phyloP scores from a whole-genome alignment of 1,140 invertebrate species.

The Nasonia giraulti region DNA sequence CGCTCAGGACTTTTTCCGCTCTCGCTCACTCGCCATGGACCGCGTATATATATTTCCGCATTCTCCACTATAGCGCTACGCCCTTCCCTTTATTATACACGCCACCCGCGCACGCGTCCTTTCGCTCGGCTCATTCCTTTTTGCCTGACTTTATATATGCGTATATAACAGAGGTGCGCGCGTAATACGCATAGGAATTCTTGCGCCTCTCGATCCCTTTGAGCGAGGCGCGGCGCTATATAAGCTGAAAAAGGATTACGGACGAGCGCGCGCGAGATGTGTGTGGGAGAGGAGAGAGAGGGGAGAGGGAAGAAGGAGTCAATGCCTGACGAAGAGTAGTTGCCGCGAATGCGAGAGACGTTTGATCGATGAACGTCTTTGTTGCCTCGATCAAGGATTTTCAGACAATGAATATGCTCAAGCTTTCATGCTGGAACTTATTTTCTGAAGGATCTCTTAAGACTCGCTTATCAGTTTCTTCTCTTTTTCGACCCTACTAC shows the following conservation, averaged over 20 bases:
- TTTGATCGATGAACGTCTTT: slow-evolving; percentile 29
- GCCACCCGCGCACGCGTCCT: slow-evolving; percentile 9
- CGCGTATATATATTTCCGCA: slow-evolving; percentile 34
- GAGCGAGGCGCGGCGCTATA: slow-evolving; percentile 17
- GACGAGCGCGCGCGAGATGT: neutral
- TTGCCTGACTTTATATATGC: neutral
- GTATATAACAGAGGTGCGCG: slow-evolving; percentile 15
- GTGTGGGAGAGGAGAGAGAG: neutral
- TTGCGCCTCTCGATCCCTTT: slow-evolving; percentile 30
- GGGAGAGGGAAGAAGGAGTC: neutral
- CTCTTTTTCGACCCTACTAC: neutral
- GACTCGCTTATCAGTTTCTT: too few species aligned
- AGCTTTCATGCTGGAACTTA: neutral
- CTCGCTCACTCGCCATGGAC: slow-evolving; percentile 36
- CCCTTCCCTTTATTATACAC: slow-evolving; percentile 49
- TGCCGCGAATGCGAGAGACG: neutral
- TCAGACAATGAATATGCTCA: neutral
- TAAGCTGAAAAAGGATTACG: slow-evolving; percentile 15
- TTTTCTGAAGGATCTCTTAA: neutral
- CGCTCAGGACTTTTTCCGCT: slow-evolving; percentile 46
- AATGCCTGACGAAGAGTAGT: slow-evolving; percentile 13
- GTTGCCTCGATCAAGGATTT: slow-evolving; percentile 1
- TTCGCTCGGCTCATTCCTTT: slow-evolving; percentile 36
- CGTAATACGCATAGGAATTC: slow-evolving; percentile 60
- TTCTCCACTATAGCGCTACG: slow-evolving; percentile 43